These are phyloP conservation scores for Batillaria attramentaria DNA, from an alignment of 1,140 invertebrate species.

Conservation along the genomic window DNA sequence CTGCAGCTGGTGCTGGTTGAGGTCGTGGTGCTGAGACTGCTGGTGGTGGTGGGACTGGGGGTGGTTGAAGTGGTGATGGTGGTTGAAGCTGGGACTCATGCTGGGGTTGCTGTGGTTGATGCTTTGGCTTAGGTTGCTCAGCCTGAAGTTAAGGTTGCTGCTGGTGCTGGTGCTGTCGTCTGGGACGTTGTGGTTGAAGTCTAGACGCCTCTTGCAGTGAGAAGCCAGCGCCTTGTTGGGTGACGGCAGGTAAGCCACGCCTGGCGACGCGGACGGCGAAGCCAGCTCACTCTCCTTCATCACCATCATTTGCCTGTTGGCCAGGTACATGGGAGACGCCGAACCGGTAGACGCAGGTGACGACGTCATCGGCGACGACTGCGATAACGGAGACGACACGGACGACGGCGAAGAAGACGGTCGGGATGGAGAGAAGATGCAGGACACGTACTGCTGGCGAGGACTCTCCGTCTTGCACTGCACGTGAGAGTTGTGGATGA, in stretches of 20 bases:
- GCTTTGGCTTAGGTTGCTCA: neutral
- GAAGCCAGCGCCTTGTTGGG: neutral
- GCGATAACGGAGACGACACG: neutral
- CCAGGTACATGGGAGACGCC: no score
- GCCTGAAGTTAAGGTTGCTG: slow-evolving; percentile 48
- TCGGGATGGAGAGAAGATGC: neutral
- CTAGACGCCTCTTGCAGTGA: slow-evolving; percentile 54
- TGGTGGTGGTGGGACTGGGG: neutral
- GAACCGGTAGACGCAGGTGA: no score
- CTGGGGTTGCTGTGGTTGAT: neutral
- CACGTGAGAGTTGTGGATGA: neutral
- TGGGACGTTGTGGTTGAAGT: slow-evolving; percentile 53
- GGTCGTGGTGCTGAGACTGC: neutral
- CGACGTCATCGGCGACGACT: neutral
- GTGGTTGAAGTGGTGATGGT: no score
- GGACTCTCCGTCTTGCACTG: neutral
- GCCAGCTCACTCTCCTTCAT: no score
- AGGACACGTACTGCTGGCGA: neutral
- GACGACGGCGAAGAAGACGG: neutral
- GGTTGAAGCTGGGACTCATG: neutral
- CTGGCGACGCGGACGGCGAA: neutral
- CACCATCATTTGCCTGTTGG: no score
- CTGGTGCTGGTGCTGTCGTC: slow-evolving; percentile 50
- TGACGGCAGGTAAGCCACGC: neutral
- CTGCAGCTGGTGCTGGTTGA: neutral